Evolutionary conservation across 2,797 vertebrate species (phyloP).

Genomic region (Sebastes jordani): DNA sequence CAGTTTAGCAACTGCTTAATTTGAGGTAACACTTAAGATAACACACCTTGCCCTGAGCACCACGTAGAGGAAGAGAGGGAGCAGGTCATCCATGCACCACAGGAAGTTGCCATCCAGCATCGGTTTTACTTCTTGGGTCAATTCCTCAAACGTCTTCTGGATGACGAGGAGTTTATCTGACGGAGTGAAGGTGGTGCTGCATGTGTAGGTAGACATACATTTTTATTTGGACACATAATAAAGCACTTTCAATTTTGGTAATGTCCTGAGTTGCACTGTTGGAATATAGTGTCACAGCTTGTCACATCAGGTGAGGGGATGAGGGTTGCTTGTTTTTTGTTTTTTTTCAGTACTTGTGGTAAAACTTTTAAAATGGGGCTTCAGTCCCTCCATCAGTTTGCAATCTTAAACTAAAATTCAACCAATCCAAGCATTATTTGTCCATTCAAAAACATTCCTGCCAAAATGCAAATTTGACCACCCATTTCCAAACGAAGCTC

Average conservation of each 20-base stretch:
- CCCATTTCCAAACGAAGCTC: background rate
- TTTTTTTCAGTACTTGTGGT: background rate
- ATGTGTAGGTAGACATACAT: background rate
- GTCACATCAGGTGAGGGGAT: background rate
- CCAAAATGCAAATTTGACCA: background rate
- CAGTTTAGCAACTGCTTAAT: background rate
- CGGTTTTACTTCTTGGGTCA: slow-evolving; percentile 91
- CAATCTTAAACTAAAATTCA: background rate
- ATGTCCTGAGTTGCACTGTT: background rate
- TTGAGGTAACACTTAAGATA: background rate
- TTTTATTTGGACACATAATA: background rate
- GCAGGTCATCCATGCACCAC: slow-evolving; percentile 98
- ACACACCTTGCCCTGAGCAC: slow-evolving; percentile 92
- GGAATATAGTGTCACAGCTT: background rate
- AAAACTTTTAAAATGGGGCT: background rate
- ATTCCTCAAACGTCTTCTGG: slow-evolving; percentile 94
- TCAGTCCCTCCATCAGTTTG: background rate
- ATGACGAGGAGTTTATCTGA: slow-evolving; percentile 95
- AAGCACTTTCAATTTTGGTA: background rate
- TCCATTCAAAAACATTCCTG: background rate
- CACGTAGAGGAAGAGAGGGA: slow-evolving; percentile 97
- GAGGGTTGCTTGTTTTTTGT: too few species aligned
- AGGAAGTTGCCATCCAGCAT: slow-evolving; percentile 87
- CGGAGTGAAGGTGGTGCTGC: slow-evolving; percentile 94
- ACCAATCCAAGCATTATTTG: background rate